A percentile compares a stretch with the other conserved stretches of the same genome.
Conservation (phyloP, 1,140 invertebrate species). For the Thaumetopoea pityocampa region DNA sequence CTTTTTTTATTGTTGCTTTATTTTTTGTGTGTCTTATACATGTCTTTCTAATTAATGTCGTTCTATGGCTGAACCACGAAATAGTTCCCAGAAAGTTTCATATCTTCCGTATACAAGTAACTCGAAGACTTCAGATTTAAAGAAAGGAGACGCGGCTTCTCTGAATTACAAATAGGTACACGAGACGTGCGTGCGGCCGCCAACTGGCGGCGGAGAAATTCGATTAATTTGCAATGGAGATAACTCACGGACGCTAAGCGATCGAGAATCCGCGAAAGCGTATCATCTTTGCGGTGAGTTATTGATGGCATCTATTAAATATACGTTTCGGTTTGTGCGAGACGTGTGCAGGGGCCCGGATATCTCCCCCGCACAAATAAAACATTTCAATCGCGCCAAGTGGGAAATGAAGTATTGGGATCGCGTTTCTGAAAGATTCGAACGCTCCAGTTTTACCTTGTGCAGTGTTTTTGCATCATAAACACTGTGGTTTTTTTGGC, state of each 20-base stretch:
- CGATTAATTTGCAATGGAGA: constrained; percentile 74
- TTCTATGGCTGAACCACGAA: constrained; percentile 66
- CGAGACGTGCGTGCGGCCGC: constrained; percentile 28
- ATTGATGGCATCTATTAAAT: constrained; percentile 76
- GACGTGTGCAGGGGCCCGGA: constrained; percentile 32
- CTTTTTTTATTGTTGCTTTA: constrained; percentile 66
- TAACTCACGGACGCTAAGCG: constrained; percentile 58
- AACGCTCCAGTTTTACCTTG: constrained; percentile 34
- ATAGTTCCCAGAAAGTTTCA: no score
- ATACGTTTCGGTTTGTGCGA: constrained; percentile 59
- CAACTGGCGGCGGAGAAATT: constrained; percentile 47
- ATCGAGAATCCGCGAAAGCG: constrained; percentile 53
- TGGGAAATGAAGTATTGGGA: constrained; percentile 58
- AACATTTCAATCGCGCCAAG: constrained; percentile 65
- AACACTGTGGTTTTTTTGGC: constrained; percentile 6
- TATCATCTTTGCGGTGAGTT: constrained; percentile 66
- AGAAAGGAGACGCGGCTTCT: constrained; percentile 39
- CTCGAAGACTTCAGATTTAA: constrained; percentile 32
- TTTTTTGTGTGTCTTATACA: no score
- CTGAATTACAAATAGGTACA: constrained; percentile 53
- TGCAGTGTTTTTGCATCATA: constrained; percentile 27
- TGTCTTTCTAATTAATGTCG: constrained; percentile 28
- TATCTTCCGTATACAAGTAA: no score
- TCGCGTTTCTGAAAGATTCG: constrained; percentile 39
- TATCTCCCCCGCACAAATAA: constrained; percentile 55